Evolutionary conservation across 2,797 vertebrate species (phyloP).

Genomic region (Spheniscus humboldti): DNA sequence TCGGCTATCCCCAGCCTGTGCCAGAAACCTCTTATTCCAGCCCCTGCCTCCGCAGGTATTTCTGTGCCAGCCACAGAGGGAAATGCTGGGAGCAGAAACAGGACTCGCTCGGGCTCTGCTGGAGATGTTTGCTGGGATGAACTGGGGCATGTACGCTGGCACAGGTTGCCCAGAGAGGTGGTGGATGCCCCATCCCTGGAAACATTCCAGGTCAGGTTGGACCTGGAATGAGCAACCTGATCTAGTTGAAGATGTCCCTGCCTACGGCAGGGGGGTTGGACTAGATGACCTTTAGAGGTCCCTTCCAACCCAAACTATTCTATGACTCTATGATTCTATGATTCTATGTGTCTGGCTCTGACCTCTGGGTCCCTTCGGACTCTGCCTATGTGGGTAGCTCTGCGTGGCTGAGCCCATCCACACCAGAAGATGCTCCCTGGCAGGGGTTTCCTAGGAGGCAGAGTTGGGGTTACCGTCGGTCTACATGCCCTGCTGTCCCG

Average conservation of each 20-base stretch:
- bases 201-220: no score
- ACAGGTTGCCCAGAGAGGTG: no score
- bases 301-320: no score
- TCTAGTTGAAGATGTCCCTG: no score
- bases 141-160: not conserved
- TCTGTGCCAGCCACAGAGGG: not conserved
- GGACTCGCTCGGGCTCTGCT: not conserved
- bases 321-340: no score
- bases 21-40: not conserved
- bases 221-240: no score
- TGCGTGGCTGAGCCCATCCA: not conserved
- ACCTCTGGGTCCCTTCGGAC: not conserved
- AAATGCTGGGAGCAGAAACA: not conserved
- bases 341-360: not conserved
- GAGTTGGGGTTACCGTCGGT: not conserved
- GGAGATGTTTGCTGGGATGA: not conserved
- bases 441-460: not conserved
- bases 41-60: not conserved
- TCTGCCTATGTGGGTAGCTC: not conserved
- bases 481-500: not conserved
- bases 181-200: no score
- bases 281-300: no score
- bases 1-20: not conserved
- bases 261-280: no score
- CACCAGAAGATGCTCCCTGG: fast-evolving